Base-by-base conservation (phyloP, 2,113 vertebrate species). In the Ascaphus truei region DNA sequence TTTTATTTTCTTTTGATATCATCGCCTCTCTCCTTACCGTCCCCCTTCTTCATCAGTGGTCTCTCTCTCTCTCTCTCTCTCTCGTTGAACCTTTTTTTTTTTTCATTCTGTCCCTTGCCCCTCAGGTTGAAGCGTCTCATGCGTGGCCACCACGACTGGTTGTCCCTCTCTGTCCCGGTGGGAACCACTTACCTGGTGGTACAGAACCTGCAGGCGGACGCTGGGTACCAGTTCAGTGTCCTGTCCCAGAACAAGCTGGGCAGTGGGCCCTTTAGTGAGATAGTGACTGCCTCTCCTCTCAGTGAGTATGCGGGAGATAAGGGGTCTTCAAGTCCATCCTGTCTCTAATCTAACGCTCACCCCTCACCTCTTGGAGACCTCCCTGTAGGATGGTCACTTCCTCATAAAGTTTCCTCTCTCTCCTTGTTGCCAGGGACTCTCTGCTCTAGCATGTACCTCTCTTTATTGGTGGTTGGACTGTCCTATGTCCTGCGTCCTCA, bases 221-320 rank as follows among this genome's bases (percentile, higher is more conserved):
- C 80, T 0, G 78, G 84, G 26, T 99, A 98, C 82, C 97, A 98
- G 88, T 96, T 98, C 86, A 97, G 97, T 0, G 83, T 99, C 71
- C 88, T 99, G 23, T 92, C 96, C 51, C 95, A 98, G 84, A 99
- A 98, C 83, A 96, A 95, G 76, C 87, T 97, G 50, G 97, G 97
- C 31, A 98, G 94, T 0, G 95, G 96, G n/a, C 94, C 96, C 26
- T 99, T 99, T 83, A 99, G 96, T 39, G 92, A 96, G 80, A 98
- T 99, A 0, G 69, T 94, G 73, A 85, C 92, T 56, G 89, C 91
- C 3, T 77, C 80, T 62, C 96, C 96, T 5, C 83, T 89, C 81
- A 91, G 97, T 98, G 52, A 84, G 89, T 79, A n/a, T 1, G 0
- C 2, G 10, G 3, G 20, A 13, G 11, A 16, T 9, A 15, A 10